A percentile compares a stretch with the other conserved stretches of the same genome.
phyloP scores from a whole-genome alignment of 2,113 vertebrate species.

The Symphodus melops region DNA sequence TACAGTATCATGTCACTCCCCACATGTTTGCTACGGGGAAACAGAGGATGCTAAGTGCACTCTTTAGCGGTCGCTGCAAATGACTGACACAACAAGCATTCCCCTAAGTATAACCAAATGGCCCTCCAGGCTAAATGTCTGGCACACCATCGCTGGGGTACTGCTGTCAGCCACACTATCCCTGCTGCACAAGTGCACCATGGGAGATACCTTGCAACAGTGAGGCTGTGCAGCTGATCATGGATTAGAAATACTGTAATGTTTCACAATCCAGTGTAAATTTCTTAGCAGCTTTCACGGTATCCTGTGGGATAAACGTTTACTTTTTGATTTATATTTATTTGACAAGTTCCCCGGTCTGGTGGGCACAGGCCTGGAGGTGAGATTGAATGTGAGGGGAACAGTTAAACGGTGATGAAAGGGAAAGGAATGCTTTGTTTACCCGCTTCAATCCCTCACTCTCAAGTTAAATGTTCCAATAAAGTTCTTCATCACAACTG shows the following conservation, averaged over 20 bases:
- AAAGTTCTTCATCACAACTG: constrained; percentile 76
- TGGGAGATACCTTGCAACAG: constrained; percentile 30
- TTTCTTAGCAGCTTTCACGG: constrained; percentile 34
- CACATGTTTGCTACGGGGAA: constrained; percentile 79
- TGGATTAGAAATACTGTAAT: constrained; percentile 21
- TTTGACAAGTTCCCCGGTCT: constrained; percentile 74
- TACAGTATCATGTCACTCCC: constrained; percentile 85
- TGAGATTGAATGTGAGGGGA: constrained; percentile 77
- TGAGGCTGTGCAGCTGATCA: constrained; percentile 30
- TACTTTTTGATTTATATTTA: constrained; percentile 78
- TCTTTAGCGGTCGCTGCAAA: constrained; percentile 76
- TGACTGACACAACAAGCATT: constrained; percentile 78
- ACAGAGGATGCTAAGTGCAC: constrained; percentile 81
- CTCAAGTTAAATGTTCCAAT: constrained; percentile 75
- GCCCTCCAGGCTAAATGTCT: constrained; percentile 69
- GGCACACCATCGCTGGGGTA: constrained; percentile 49
- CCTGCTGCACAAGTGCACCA: constrained; percentile 34
- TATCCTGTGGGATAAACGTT: constrained; percentile 67
- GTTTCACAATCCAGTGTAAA: constrained; percentile 16
- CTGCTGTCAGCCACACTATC: constrained; percentile 12
- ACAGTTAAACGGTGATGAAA: constrained; percentile 83
- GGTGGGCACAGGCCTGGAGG: constrained; percentile 75
- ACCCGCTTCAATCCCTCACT: constrained; percentile 79
- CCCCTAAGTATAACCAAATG: constrained; percentile 77
- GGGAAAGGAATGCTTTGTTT: constrained; percentile 85